Conservation (phyloP, 2,113 vertebrate genomes). For the Hippopotamus amphibius region DNA sequence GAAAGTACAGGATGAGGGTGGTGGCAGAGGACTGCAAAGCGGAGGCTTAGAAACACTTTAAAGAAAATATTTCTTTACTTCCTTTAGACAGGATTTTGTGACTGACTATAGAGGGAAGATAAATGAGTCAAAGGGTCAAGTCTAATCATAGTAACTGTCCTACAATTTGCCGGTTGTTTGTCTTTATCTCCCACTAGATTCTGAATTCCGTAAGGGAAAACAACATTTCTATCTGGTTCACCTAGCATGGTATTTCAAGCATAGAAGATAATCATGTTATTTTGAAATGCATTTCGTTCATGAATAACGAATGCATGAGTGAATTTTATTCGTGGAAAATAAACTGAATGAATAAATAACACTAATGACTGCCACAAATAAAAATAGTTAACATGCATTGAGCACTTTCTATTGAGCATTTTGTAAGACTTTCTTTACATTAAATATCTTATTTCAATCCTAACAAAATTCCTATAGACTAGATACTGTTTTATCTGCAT, state of each 20-base stretch:
- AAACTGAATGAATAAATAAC: not conserved
- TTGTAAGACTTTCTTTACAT: not conserved
- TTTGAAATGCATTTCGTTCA: conserved; percentile 20
- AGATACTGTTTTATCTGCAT: not conserved
- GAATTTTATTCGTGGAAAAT: not conserved
- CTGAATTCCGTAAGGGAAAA: not conserved
- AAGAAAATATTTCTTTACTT: conserved; percentile 25
- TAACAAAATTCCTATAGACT: not conserved
- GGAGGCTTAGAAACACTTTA: not conserved
- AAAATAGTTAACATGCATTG: not conserved
- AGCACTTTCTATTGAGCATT: not conserved
- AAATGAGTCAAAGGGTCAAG: conserved; percentile 50
- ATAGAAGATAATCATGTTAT: not conserved
- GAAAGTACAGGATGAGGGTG: not conserved
- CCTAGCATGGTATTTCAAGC: not conserved
- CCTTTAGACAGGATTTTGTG: not conserved
- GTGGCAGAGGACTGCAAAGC: not conserved
- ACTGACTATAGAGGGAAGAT: not conserved
- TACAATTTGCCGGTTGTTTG: not conserved
- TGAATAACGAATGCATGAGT: not conserved
- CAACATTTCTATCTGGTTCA: not conserved
- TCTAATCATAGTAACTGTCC: conserved; percentile 22
- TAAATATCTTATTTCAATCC: not conserved
- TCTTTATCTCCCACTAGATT: not conserved
- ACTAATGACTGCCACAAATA: not conserved